Evolutionary conservation across 2,888 invertebrate genomes (phyloP).

Genomic region (Heliconius cydno): DNA sequence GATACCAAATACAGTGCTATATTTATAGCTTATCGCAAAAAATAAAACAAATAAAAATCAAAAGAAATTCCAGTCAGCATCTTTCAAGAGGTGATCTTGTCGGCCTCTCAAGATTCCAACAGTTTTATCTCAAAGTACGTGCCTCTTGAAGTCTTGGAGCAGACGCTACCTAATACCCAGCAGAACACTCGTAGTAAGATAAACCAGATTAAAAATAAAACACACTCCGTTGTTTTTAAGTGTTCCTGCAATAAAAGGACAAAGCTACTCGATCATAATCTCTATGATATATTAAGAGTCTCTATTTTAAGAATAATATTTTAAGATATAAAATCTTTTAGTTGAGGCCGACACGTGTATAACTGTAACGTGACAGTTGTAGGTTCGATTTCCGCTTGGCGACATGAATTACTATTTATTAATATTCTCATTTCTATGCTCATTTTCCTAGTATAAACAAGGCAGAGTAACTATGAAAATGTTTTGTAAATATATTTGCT

Average conservation of each 20-base stretch:
- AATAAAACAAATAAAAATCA: not conserved
- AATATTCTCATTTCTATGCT: too few relatives aligned
- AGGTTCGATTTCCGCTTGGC: too few relatives aligned
- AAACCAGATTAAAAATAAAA: slow-evolving; percentile 59
- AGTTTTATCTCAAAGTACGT: slow-evolving; percentile 42
- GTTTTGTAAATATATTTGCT: too few relatives aligned
- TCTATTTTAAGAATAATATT: slow-evolving; percentile 17
- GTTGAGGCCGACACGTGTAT: not conserved
- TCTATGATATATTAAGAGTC: slow-evolving; percentile 1
- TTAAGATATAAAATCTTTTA: not conserved
- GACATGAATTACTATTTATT: too few relatives aligned
- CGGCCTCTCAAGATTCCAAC: slow-evolving; percentile 22
- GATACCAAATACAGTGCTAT: not conserved
- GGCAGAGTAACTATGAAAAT: too few relatives aligned
- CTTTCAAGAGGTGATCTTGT: slow-evolving; percentile 27
- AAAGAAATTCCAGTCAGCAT: slow-evolving; percentile 17
- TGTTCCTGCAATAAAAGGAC: slow-evolving; percentile 48
- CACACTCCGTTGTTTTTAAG: slow-evolving; percentile 55
- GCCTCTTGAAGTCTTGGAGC: slow-evolving; percentile 44
- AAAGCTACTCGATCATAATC: slow-evolving; percentile 48
- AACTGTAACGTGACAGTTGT: too few relatives aligned
- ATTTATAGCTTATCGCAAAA: not conserved
- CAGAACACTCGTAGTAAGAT: slow-evolving; percentile 60
- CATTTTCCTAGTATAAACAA: too few relatives aligned
- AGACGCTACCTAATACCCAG: slow-evolving; percentile 51